Evolutionary conservation across 1,140 invertebrate species (phyloP), one percentile per base, ranked within the genome.

Genomic region (Heliothis subflexa): DNA sequence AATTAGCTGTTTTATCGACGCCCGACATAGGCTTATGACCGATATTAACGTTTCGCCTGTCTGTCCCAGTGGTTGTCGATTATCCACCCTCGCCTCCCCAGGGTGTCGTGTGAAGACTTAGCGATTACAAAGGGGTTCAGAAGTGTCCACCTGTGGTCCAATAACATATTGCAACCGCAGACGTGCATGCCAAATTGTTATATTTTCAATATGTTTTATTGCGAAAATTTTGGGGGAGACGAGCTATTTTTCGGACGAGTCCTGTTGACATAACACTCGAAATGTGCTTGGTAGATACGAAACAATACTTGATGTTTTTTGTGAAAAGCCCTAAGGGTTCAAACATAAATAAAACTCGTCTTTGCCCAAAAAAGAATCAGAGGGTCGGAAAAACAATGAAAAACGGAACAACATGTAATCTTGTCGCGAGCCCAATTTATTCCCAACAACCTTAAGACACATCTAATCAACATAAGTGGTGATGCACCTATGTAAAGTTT

Each of bases 51-150:
- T 18, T 18, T 10, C 54, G 18, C 54, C 9, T 55, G 54, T 61
- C 21, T 33, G 61, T 40, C 45, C 45, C 25, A 18, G 40, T 55
- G 74, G 49, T 78, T 75, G 64, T 18, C 72, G 57, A 77, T 77
- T 72, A 66, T 40, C 21, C 47, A 68, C 18, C 21, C 18, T 52
- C 64, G 4, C 16, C 7, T 70, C 66, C 66, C 66, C 25, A 18
- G 66, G 16, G 47, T 52, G 47, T 49, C 21, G 10, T 70, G 13
- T 28, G 66, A 70, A 10, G 47, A 25, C n/a, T 28, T 28, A 28
- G 66, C 47, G 66, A 70, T 70, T 66, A 13, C 47, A 28, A n/a
- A 49, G 47, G 66, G 50, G 33, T 21, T 0, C 66, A 70, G 47
- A 14, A 52, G 18, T 14, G 16, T 70, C 66, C 66, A 70, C 47